Conservation (phyloP, 2,888 invertebrate genomes). For the Phyto melanocephala region DNA sequence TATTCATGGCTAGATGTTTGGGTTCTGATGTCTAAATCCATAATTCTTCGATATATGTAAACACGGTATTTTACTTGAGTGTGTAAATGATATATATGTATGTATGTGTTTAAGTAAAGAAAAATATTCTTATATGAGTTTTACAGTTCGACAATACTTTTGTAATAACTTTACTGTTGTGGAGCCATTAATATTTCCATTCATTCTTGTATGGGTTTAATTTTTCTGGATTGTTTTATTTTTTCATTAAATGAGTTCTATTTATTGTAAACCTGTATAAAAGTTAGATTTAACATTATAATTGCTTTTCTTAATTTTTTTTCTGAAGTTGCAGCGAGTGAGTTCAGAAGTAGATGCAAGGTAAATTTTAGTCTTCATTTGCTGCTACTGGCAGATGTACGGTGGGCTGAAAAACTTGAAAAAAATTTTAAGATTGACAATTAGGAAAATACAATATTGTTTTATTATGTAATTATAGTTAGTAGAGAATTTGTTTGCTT, state of each 20-base stretch:
- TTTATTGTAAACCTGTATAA: constrained; percentile 24
- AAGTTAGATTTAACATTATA: constrained; percentile 36
- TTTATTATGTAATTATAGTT: no score
- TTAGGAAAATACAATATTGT: no score
- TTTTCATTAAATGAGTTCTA: constrained; percentile 19
- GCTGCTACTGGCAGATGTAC: neutral
- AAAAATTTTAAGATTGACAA: no score
- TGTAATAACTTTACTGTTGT: constrained; percentile 29
- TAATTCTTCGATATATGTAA: constrained; percentile 15
- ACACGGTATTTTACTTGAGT: neutral
- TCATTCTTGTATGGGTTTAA: neutral
- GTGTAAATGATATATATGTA: neutral
- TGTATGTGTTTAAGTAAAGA: neutral
- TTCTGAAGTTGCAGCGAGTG: neutral
- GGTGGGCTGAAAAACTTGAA: no score
- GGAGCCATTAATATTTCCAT: constrained; percentile 33
- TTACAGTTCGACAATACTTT: neutral
- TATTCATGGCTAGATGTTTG: constrained; percentile 3
- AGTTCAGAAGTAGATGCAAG: constrained; percentile 2
- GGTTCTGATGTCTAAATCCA: constrained; percentile 36
- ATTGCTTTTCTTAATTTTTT: constrained; percentile 52
- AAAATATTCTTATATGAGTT: no score
- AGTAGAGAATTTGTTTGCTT: no score
- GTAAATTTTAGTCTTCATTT: neutral
- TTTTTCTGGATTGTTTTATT: neutral